phyloP scores from a whole-genome alignment of 2,113 vertebrate species.

The Petromus typicus region DNA sequence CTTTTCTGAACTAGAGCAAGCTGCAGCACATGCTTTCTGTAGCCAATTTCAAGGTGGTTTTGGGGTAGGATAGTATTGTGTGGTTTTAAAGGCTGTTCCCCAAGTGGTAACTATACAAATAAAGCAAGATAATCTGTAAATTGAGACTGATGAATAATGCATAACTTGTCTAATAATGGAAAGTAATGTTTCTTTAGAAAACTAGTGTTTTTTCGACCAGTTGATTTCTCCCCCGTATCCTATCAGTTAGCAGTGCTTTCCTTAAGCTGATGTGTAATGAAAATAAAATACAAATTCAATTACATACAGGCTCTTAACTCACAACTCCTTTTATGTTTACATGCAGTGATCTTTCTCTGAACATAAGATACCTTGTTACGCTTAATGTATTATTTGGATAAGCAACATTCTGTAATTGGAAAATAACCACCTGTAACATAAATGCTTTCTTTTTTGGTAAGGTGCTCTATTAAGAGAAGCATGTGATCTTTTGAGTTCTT shows the following conservation, averaged over 20 bases:
- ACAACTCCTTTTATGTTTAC: constrained; percentile 21
- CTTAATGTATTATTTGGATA: constrained; percentile 46
- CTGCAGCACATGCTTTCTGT: background rate
- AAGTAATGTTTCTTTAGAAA: constrained; percentile 45
- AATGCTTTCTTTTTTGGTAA: constrained; percentile 19
- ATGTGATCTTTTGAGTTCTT: constrained; percentile 13
- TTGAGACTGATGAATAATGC: constrained; percentile 57
- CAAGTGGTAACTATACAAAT: background rate
- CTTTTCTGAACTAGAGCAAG: background rate
- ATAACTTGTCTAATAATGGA: constrained; percentile 55
- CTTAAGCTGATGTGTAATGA: constrained; percentile 1
- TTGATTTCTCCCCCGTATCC: background rate
- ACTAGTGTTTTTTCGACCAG: constrained; percentile 19
- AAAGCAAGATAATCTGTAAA: constrained; percentile 45
- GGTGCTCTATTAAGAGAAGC: constrained; percentile 2
- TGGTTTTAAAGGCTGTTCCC: constrained; percentile 28
- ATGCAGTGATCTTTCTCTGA: background rate
- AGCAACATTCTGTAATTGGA: constrained; percentile 30
- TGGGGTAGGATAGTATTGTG: background rate
- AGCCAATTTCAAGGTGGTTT: background rate
- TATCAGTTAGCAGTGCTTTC: background rate
- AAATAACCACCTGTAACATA: background rate
- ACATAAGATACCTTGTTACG: background rate
- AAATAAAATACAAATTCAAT: constrained; percentile 45
- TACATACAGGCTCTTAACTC: constrained; percentile 23